Evolutionary conservation across 2,113 vertebrate genomes (phyloP).

Genomic region (Pantherophis guttatus): DNA sequence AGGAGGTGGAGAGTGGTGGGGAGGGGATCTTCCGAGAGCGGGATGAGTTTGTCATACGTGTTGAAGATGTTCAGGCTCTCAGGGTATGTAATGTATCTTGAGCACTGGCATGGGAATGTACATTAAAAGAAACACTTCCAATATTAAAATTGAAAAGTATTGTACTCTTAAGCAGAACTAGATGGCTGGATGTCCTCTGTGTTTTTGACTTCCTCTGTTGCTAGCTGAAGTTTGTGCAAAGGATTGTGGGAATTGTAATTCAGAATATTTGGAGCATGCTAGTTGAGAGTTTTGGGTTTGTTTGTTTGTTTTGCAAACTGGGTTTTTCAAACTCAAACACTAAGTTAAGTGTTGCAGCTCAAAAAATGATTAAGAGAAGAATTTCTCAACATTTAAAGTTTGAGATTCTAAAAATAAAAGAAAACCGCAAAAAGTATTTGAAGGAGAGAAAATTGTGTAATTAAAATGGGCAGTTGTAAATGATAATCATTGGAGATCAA

Average conservation of each 20-base stretch:
- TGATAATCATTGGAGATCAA: background rate
- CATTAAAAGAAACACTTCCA: background rate
- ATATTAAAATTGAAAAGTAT: background rate
- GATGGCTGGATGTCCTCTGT: background rate
- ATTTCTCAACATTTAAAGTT: background rate
- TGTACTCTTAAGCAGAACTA: background rate
- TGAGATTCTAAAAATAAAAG: background rate
- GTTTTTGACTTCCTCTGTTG: background rate
- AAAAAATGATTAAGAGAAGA: background rate
- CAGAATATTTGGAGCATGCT: background rate
- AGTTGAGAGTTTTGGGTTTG: background rate
- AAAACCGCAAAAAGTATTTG: background rate
- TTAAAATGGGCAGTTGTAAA: background rate
- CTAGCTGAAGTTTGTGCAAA: background rate
- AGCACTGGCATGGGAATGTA: background rate
- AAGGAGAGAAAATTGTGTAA: too few relatives aligned
- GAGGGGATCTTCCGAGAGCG: constrained; percentile 90
- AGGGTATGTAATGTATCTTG: constrained; percentile 73
- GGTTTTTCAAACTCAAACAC: background rate
- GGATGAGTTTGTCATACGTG: constrained; percentile 90
- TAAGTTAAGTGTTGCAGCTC: background rate
- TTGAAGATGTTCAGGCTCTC: constrained; percentile 85
- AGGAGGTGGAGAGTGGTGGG: constrained; percentile 86
- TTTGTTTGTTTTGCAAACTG: background rate
- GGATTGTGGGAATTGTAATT: background rate